Percentiles rank a stretch among this genome's conserved stretches.
phyloP scores from a whole-genome alignment of 1,140 invertebrate species.

The Temnothorax curvispinosus region DNA sequence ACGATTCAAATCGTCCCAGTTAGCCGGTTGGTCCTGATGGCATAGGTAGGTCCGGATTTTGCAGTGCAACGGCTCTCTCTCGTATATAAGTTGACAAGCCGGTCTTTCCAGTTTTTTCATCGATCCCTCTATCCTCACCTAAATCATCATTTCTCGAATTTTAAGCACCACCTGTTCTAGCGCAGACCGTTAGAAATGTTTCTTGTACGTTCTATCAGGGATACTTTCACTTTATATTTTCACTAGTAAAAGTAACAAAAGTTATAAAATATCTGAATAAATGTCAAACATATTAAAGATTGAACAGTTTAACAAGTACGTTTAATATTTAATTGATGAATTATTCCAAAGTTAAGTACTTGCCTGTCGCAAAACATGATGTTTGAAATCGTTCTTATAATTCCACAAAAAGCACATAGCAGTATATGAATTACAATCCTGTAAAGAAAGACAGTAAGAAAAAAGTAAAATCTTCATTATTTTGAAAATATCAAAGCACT shows the following conservation, averaged over 20 bases:
- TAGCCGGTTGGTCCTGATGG: constrained; percentile 80
- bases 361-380: constrained; percentile 82
- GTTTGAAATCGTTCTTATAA: constrained; percentile 79
- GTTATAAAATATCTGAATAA: background rate
- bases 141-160: constrained; percentile 40
- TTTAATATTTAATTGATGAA: background rate
- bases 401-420: constrained; percentile 86
- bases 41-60: constrained; percentile 85
- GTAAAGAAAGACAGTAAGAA: background rate
- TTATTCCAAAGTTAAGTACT: background rate
- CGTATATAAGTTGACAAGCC: constrained; percentile 81
- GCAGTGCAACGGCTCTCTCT: constrained; percentile 82
- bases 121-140: constrained; percentile 84
- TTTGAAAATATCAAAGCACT: background rate
- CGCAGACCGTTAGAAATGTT: background rate
- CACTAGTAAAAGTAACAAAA: background rate
- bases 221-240: background rate
- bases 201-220: background rate
- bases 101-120: constrained; percentile 76
- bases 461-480: constrained; percentile 60
- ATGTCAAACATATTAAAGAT: background rate
- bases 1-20: constrained; percentile 83
- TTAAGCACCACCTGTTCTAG: background rate
- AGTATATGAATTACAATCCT: constrained; percentile 66
- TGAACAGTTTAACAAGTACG: background rate